A percentile compares a stretch with the other conserved stretches of the same genome.
Conservation (phyloP, 2,113 vertebrate species). For the Mobula birostris region DNA sequence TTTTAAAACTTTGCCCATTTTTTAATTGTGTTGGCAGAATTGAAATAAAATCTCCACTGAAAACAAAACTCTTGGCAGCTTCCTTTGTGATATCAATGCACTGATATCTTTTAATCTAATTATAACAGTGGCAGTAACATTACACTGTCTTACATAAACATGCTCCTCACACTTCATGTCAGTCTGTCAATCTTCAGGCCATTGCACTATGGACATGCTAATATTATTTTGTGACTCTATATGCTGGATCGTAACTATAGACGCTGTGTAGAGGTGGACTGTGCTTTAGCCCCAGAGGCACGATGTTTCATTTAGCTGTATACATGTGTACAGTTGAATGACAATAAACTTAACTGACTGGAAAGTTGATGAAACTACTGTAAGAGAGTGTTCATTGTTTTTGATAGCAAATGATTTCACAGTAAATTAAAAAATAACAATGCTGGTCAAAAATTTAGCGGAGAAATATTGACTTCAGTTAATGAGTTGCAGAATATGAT, state of each 20-base stretch:
- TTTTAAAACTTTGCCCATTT: neutral
- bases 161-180: too few relatives aligned
- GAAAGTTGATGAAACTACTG: neutral
- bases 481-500: neutral
- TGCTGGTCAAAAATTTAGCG: neutral
- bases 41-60: neutral
- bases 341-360: too few relatives aligned
- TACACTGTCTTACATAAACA: too few relatives aligned
- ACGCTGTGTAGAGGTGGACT: too few relatives aligned
- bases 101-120: neutral
- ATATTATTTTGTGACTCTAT: too few relatives aligned
- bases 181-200: too few relatives aligned
- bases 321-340: too few relatives aligned
- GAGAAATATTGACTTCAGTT: neutral
- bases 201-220: too few relatives aligned
- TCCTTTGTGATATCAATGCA: neutral
- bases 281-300: too few relatives aligned
- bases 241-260: too few relatives aligned
- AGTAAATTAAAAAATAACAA: too few relatives aligned
- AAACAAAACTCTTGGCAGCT: neutral
- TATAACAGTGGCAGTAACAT: neutral
- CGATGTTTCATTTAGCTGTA: too few relatives aligned
- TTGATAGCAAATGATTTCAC: neutral
- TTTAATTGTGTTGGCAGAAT: neutral
- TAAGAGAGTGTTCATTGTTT: neutral